phyloP scores from a whole-genome alignment of 2,888 invertebrate genomes.

The Zelleria hepariella region DNA sequence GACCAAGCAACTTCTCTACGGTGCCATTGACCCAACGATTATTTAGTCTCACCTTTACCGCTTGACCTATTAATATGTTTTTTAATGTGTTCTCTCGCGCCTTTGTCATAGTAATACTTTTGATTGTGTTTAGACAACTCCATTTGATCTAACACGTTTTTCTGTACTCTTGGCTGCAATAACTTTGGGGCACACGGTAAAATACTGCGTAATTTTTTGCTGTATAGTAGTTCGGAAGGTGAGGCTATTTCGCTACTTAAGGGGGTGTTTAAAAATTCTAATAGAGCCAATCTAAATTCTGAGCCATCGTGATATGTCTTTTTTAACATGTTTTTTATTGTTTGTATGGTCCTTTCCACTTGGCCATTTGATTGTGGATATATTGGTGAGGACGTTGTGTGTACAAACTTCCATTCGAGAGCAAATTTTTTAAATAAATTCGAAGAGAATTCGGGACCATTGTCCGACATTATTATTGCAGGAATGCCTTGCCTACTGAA shows the following conservation, averaged over 20 bases:
- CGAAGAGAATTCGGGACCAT: conserved; percentile 8
- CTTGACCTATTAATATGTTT: conserved; percentile 1
- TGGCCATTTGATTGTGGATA: conserved; percentile 5
- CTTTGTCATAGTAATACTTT: conserved; percentile 3
- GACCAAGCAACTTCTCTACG: not conserved
- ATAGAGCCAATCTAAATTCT: conserved; percentile 8
- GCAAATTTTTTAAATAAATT: conserved; percentile 12
- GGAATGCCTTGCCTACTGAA: conserved; percentile 13
- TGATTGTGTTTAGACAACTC: not conserved
- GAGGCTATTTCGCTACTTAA: conserved; percentile 5
- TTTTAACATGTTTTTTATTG: conserved; percentile 2
- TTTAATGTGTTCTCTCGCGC: conserved; percentile 2
- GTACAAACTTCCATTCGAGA: not conserved
- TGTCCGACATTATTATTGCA: conserved; percentile 8
- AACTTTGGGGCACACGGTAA: not conserved
- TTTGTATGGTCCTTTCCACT: conserved; percentile 1
- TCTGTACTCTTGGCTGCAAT: conserved; percentile 3
- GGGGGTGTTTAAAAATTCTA: conserved; percentile 9
- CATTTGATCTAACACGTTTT: not conserved
- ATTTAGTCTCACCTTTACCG: conserved; percentile 2
- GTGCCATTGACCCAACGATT: not conserved
- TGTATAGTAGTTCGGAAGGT: conserved; percentile 5
- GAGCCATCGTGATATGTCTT: conserved; percentile 1
- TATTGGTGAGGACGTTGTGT: not conserved
- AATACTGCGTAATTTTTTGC: conserved; percentile 6